Percentiles rank a stretch among this genome's conserved stretches.
Evolutionary conservation across 2,888 invertebrate species (phyloP).

Genomic region (Drosophila austrosaltans): DNA sequence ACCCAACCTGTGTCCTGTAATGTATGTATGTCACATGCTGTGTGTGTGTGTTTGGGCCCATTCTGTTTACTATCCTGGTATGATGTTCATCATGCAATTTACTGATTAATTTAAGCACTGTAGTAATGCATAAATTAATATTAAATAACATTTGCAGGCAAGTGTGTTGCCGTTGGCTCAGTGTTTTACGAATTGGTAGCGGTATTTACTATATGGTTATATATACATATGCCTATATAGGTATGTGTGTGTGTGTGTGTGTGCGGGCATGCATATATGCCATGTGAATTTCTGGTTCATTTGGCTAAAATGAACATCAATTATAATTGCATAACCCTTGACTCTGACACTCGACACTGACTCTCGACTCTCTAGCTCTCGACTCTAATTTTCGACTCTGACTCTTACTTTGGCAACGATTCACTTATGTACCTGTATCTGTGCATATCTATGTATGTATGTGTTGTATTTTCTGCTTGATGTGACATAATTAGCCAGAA

Average conservation of each 20-base stretch:
- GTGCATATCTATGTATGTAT: neutral
- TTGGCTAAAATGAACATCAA: slow-evolving; percentile 35
- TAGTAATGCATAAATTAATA: slow-evolving; percentile 73
- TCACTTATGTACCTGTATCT: too few relatives aligned
- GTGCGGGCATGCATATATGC: neutral
- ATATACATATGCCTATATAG: neutral
- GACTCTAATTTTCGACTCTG: neutral
- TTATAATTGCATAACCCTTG: slow-evolving; percentile 17
- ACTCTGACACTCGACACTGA: slow-evolving; percentile 3
- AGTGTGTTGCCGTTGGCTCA: slow-evolving; percentile 38
- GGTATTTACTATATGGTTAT: neutral
- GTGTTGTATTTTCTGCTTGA: slow-evolving; percentile 1
- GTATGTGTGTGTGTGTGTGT: neutral
- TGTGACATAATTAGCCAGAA: slow-evolving; percentile 5
- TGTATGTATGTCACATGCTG: slow-evolving; percentile 11
- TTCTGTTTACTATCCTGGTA: slow-evolving; percentile 3
- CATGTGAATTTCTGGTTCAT: slow-evolving; percentile 10
- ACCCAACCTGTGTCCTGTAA: neutral
- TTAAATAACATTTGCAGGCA: slow-evolving; percentile 64
- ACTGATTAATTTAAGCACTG: slow-evolving; percentile 70
- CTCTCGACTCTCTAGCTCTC: slow-evolving; percentile 8
- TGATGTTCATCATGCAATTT: slow-evolving; percentile 55
- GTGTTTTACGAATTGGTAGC: slow-evolving; percentile 18
- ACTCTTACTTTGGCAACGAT: neutral
- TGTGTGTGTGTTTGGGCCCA: neutral